These are phyloP conservation scores for Drosophila neotestacea DNA, from an alignment of 2,888 invertebrate genomes.

Conservation along the genomic window DNA sequence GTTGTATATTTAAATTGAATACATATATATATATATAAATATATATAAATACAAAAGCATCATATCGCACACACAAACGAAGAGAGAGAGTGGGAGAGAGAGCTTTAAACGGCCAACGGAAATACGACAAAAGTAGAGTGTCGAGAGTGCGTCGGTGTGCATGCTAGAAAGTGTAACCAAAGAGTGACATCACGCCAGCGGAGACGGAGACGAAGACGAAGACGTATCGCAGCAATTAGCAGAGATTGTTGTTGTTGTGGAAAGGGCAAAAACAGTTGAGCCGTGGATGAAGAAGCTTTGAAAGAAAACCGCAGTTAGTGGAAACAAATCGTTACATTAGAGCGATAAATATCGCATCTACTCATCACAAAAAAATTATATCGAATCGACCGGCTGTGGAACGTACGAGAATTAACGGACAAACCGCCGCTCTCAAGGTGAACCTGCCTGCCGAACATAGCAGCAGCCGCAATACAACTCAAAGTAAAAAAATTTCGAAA, in stretches of 20 bases:
- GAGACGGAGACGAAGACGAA: conserved; percentile 11
- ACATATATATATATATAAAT: conserved; percentile 34
- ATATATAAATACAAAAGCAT: conserved; percentile 63
- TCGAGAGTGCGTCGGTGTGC: conserved; percentile 49
- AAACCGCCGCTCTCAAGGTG: conserved; percentile 63
- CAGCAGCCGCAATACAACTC: conserved; percentile 46
- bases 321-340: conserved; percentile 28
- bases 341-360: conserved; percentile 38
- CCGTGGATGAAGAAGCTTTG: not conserved
- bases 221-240: conserved; percentile 44
- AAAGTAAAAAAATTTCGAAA: conserved; percentile 50
- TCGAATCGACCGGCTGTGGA: conserved; percentile 39
- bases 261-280: conserved; percentile 12
- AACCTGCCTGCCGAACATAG: conserved; percentile 54
- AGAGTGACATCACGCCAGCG: conserved; percentile 71
- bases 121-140: conserved; percentile 37
- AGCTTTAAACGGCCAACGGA: conserved; percentile 43
- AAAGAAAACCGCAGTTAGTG: conserved; percentile 42
- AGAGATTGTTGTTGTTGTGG: conserved; percentile 28
- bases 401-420: conserved; percentile 63
- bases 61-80: conserved; percentile 41
- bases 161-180: conserved; percentile 71
- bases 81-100: conserved; percentile 25
- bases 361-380: conserved; percentile 36
- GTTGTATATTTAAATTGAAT: conserved; percentile 73